These are phyloP conservation scores for Pemphredon lugubris DNA, from an alignment of 2,888 invertebrate species.

Conservation along the genomic window DNA sequence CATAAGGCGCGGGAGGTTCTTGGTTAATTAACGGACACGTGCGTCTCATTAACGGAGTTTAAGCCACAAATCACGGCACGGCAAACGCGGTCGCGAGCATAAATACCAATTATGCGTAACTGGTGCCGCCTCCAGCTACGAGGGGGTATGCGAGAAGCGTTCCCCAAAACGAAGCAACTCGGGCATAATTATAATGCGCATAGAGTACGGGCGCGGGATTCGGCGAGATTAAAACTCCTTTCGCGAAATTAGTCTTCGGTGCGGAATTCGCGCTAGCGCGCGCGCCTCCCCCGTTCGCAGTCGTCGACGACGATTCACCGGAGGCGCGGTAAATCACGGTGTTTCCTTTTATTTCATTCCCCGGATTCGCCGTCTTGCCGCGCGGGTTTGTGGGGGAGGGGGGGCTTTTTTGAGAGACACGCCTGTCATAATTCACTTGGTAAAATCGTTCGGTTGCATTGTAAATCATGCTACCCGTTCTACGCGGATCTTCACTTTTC, in stretches of 20 bases:
- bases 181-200: conserved; percentile 70
- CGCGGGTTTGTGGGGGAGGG: too few species aligned
- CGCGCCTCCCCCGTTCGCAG: neutral
- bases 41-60: conserved; percentile 73
- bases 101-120: conserved; percentile 75
- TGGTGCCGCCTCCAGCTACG: conserved; percentile 52
- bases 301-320: neutral
- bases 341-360: conserved; percentile 12
- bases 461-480: conserved; percentile 30
- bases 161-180: conserved; percentile 61
- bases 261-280: neutral
- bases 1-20: conserved; percentile 45
- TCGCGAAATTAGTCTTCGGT: conserved; percentile 51
- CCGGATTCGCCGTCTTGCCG: conserved; percentile 5
- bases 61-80: conserved; percentile 72
- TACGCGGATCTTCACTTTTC: neutral
- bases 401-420: too few species aligned
- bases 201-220: conserved; percentile 49
- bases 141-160: conserved; percentile 60
- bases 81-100: conserved; percentile 63
- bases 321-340: conserved; percentile 17
- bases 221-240: conserved; percentile 63
- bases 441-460: conserved; percentile 21
- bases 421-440: conserved; percentile 30
- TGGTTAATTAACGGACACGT: conserved; percentile 74